These are phyloP conservation scores for Trematomus bernacchii DNA, from an alignment of 2,797 vertebrate species.

Conservation along the genomic window DNA sequence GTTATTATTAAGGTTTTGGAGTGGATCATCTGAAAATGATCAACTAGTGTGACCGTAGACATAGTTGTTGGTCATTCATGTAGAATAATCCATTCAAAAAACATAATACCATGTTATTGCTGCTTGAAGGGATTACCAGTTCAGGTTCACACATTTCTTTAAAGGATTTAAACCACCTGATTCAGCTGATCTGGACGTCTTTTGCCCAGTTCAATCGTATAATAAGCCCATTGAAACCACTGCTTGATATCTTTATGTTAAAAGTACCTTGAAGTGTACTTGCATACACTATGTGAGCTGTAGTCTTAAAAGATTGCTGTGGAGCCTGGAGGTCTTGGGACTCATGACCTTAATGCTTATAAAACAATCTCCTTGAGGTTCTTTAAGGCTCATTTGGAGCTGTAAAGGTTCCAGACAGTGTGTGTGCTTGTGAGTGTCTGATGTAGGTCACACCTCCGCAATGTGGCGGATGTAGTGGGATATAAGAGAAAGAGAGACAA, in stretches of 20 bases:
- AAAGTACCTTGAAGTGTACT: background rate
- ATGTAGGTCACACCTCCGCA: conserved; percentile 79
- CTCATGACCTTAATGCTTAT: conserved; percentile 32
- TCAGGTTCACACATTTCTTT: background rate
- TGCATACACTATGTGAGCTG: background rate
- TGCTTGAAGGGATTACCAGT: background rate
- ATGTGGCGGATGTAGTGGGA: conserved; percentile 56
- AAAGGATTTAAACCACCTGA: background rate
- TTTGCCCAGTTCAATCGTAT: background rate
- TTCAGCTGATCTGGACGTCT: background rate
- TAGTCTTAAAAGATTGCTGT: background rate
- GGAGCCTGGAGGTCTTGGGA: conserved; percentile 23
- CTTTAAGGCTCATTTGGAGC: conserved; percentile 43
- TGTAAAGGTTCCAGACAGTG: conserved; percentile 31
- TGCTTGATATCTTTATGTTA: conserved; percentile 1
- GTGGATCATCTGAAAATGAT: background rate
- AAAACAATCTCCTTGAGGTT: conserved; percentile 50
- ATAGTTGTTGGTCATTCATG: background rate
- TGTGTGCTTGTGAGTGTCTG: conserved; percentile 38
- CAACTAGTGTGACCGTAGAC: background rate
- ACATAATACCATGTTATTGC: background rate
- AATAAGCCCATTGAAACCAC: background rate
- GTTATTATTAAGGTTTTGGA: background rate
- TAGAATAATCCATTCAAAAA: conserved; percentile 8
- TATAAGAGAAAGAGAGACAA: conserved; percentile 47